Conservation (phyloP, 1,140 invertebrate genomes). For the Drosophila bocqueti region DNA sequence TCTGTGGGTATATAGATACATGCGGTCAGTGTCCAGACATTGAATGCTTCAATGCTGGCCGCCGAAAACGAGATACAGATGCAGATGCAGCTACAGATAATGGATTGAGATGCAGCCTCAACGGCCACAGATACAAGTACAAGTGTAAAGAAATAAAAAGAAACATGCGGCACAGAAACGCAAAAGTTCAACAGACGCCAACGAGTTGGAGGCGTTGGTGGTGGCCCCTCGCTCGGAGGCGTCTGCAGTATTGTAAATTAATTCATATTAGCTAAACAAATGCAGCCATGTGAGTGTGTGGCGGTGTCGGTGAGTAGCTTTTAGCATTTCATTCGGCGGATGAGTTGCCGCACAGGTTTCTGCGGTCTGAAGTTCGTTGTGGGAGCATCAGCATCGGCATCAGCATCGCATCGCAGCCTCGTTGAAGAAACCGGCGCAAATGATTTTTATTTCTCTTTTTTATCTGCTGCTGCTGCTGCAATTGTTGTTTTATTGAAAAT, state of each 20-base stretch:
- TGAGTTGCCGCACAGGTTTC: slow-evolving; percentile 78
- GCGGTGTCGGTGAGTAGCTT: slow-evolving; percentile 63
- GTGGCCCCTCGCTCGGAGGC: slow-evolving; percentile 29
- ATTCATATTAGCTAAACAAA: slow-evolving; percentile 83
- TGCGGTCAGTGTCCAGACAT: slow-evolving; percentile 81
- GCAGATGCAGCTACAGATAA: slow-evolving; percentile 5
- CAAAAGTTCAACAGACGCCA: slow-evolving; percentile 78
- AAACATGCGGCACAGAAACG: slow-evolving; percentile 62
- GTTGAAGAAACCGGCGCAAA: slow-evolving; percentile 70
- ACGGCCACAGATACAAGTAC: slow-evolving; percentile 29
- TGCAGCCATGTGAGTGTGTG: slow-evolving; percentile 58
- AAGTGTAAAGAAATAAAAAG: slow-evolving; percentile 13
- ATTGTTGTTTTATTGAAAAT: slow-evolving; percentile 46
- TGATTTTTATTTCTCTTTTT: slow-evolving; percentile 64
- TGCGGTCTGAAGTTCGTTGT: slow-evolving; percentile 73
- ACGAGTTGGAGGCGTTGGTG: slow-evolving; percentile 45
- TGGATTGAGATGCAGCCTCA: slow-evolving; percentile 14
- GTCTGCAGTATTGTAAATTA: slow-evolving; percentile 80
- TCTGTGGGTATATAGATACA: slow-evolving; percentile 18
- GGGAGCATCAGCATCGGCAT: slow-evolving; percentile 59
- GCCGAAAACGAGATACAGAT: slow-evolving; percentile 44
- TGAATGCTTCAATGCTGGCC: slow-evolving; percentile 74
- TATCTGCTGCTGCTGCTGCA: slow-evolving; percentile 36
- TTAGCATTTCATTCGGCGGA: slow-evolving; percentile 77
- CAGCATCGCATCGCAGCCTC: slow-evolving; percentile 28